Evolutionary conservation across 2,888 invertebrate species (phyloP).

Genomic region (Anthophora plumipes): DNA sequence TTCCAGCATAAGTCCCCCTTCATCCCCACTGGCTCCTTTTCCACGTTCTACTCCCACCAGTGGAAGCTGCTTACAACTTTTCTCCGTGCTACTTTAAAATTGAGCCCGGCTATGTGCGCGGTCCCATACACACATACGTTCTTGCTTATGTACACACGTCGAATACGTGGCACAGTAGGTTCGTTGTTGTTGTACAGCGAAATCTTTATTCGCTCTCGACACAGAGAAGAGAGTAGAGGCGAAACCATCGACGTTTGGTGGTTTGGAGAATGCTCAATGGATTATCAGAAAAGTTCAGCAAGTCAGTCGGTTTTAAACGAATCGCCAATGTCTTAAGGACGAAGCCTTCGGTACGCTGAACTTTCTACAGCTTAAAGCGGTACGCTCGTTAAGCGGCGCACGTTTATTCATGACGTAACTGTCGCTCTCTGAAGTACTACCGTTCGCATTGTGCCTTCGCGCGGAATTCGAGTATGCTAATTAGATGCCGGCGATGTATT

Average conservation of each 20-base stretch:
- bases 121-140: constrained; percentile 5
- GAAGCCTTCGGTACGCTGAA: constrained; percentile 42
- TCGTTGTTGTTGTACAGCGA: neutral
- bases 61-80: constrained; percentile 76
- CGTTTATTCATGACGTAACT: constrained; percentile 43
- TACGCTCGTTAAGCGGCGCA: constrained; percentile 53
- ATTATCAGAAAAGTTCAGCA: constrained; percentile 71
- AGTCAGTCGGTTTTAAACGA: constrained; percentile 53
- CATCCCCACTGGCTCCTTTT: constrained; percentile 50
- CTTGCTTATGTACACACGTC: neutral
- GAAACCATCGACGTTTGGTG: neutral
- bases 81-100: constrained; percentile 70
- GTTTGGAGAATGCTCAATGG: constrained; percentile 42
- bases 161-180: neutral
- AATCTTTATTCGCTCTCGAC: constrained; percentile 11
- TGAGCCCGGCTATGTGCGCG: constrained; percentile 46
- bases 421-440: constrained; percentile 37
- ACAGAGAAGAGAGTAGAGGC: neutral
- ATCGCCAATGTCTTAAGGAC: constrained; percentile 58
- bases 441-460: constrained; percentile 36
- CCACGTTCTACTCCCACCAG: constrained; percentile 47
- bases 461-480: constrained; percentile 49
- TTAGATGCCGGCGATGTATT: constrained; percentile 41
- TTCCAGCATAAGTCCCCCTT: constrained; percentile 44
- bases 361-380: constrained; percentile 56